Base-by-base conservation (phyloP, 2,113 vertebrate genomes). In the Notarius lentiginosus region DNA sequence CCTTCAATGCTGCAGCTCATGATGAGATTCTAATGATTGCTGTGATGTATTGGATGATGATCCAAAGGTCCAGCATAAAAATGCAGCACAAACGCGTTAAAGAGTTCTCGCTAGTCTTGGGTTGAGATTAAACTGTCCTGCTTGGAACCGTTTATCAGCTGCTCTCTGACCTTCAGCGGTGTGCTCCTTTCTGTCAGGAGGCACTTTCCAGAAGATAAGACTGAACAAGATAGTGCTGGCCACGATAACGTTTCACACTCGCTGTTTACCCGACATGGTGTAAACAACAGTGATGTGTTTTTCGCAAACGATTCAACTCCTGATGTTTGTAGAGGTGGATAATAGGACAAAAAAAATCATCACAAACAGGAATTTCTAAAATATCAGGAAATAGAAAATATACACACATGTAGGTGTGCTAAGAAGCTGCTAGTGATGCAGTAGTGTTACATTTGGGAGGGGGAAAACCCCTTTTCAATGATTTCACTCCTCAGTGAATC, bases 1-100 rank as follows among this genome's bases (percentile, higher is more conserved):
- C 84, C 84, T 84, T 15, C 7, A 53, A 80, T 1, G 65, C 85
- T 80, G 72, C 61, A 86, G 90, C 85, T 92, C 83, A 88, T 73
- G 79, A 86, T 84, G 86, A 53, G 51, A n/a, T 73, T 77, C 34
- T 65, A 53, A 49, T 58, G 58, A 81, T 75, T 81, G 68, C 61
- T 84, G 14, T 55, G 81, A 82, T 53, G n/a, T 70, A 61, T 80
- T n/a, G 27, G 27, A 11, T 30, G 65, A 66, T 6, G 65, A 30
- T 15, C 61, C 7, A 30, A 15, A 68, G 24, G n/a, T 30, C 65
- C 11, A 10, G 2, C n/a, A 12, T n/a, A 66, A 66, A 34, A 0
- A 11, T 0, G n/a, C 6, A 11, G 5, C 68, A 20, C 34, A 51
- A n/a, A 73, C 18, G 5, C 22, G 22, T 22, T 9, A 14, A 53